phyloP scores from a whole-genome alignment of 2,113 vertebrate genomes.

The Pagrus major region DNA sequence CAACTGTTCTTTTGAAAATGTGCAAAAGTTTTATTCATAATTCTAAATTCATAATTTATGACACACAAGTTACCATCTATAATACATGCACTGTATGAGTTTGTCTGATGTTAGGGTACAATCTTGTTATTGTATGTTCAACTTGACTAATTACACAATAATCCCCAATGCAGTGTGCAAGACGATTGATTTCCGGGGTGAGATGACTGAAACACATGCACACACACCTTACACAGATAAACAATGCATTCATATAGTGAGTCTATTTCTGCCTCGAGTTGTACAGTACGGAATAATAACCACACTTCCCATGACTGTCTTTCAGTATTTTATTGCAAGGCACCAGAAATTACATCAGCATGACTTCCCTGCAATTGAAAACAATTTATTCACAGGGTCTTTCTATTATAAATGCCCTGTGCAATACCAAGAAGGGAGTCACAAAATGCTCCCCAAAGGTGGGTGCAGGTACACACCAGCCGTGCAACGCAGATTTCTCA shows the following conservation, averaged over 20 bases:
- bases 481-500: not conserved
- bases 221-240: not conserved
- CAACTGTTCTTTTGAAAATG: not conserved
- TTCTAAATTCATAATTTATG: constrained; percentile 4
- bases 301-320: not conserved
- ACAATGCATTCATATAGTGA: not conserved
- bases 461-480: not conserved
- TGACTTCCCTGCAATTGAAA: not conserved
- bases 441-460: not conserved
- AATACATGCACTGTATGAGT: not conserved
- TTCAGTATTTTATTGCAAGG: not conserved
- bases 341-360: not conserved
- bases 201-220: not conserved
- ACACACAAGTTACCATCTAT: not conserved
- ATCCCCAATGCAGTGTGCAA: not conserved
- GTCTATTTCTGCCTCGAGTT: not conserved
- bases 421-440: not conserved
- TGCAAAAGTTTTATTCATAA: constrained; percentile 24
- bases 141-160: not conserved
- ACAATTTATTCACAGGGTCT: not conserved
- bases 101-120: not conserved
- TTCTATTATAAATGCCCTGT: not conserved
- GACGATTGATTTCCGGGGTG: not conserved
- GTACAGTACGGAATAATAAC: not conserved
- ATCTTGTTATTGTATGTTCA: not conserved